These are phyloP conservation scores for Proterorhinus semilunaris DNA, from an alignment of 2,113 vertebrate species.

Conservation along the genomic window DNA sequence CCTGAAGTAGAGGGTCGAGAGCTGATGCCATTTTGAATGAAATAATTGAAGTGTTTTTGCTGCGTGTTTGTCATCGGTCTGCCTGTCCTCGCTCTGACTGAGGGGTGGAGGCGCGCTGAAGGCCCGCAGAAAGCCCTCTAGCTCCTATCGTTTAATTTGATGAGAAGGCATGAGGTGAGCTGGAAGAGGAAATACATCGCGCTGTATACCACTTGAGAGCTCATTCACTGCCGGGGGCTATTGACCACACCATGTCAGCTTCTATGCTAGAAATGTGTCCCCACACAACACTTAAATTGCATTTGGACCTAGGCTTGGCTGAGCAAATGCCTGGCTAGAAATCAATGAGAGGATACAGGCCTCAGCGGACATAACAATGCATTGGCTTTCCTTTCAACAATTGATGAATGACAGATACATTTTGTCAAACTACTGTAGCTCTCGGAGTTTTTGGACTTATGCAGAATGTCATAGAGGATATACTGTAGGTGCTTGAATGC, in stretches of 20 bases:
- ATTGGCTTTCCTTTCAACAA: slow-evolving; percentile 63
- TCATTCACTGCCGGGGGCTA: slow-evolving; percentile 65
- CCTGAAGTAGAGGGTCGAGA: slow-evolving; percentile 64
- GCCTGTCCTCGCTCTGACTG: slow-evolving; percentile 57
- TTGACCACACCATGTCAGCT: slow-evolving; percentile 72
- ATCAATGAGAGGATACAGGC: slow-evolving; percentile 70
- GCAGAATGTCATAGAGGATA: slow-evolving; percentile 29
- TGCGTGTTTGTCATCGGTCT: slow-evolving; percentile 44
- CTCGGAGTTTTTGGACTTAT: slow-evolving; percentile 39
- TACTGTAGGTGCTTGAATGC: background rate
- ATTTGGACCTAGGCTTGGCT: slow-evolving; percentile 64
- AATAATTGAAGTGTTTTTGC: slow-evolving; percentile 59
- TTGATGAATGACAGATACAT: slow-evolving; percentile 69
- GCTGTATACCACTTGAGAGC: slow-evolving; percentile 67
- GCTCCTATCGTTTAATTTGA: slow-evolving; percentile 68
- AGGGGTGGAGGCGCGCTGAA: slow-evolving; percentile 45
- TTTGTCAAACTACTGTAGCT: slow-evolving; percentile 58
- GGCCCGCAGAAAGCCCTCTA: slow-evolving; percentile 56
- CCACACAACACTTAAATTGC: slow-evolving; percentile 71
- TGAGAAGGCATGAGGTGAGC: slow-evolving; percentile 69
- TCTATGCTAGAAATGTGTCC: slow-evolving; percentile 60
- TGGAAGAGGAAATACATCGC: slow-evolving; percentile 69
- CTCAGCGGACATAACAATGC: slow-evolving; percentile 56
- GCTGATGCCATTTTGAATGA: slow-evolving; percentile 64
- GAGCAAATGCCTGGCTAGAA: slow-evolving; percentile 66